A percentile compares a stretch with the other conserved stretches of the same genome.
phyloP scores from a whole-genome alignment of 2,888 invertebrate genomes.

The Odontocerum albicorne region DNA sequence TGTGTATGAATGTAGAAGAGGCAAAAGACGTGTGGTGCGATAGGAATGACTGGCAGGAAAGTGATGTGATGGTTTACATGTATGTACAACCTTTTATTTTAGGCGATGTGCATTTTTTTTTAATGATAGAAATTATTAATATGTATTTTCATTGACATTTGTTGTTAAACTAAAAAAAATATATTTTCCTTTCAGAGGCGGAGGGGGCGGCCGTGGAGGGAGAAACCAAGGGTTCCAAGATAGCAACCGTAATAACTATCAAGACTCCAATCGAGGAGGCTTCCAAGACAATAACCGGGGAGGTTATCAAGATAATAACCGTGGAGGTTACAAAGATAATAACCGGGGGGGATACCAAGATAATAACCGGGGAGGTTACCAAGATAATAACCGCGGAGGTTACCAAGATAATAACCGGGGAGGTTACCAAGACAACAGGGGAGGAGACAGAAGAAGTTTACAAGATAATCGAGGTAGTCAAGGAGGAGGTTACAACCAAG shows the following conservation, averaged over 20 bases:
- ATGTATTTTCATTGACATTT: too few species aligned
- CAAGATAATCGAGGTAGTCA: constrained; percentile 13
- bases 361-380: constrained; percentile 28
- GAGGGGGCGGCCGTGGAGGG: constrained; percentile 6
- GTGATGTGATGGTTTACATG: too few species aligned
- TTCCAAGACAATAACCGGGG: constrained; percentile 8
- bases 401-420: constrained; percentile 17
- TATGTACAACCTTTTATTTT: too few species aligned
- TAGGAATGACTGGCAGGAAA: too few species aligned
- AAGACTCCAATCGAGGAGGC: too few species aligned
- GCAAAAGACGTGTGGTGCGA: too few species aligned
- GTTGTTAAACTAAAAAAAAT: too few species aligned
- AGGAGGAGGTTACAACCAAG: constrained; percentile 14
- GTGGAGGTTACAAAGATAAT: constrained; percentile 16
- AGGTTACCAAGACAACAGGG: constrained; percentile 22
- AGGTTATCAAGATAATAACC: constrained; percentile 1
- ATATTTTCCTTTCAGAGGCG: too few species aligned
- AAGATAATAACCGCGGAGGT: constrained; percentile 30
- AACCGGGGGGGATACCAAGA: constrained; percentile 12
- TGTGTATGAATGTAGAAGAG: too few species aligned
- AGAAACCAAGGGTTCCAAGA: constrained; percentile 19
- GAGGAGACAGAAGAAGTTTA: constrained; percentile 19
- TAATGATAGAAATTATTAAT: too few species aligned
- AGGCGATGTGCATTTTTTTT: too few species aligned
- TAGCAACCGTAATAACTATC: too few species aligned